These are phyloP conservation scores for Pseudomyrmex sp. DNA, from an alignment of 1,140 invertebrate species.

Conservation along the genomic window DNA sequence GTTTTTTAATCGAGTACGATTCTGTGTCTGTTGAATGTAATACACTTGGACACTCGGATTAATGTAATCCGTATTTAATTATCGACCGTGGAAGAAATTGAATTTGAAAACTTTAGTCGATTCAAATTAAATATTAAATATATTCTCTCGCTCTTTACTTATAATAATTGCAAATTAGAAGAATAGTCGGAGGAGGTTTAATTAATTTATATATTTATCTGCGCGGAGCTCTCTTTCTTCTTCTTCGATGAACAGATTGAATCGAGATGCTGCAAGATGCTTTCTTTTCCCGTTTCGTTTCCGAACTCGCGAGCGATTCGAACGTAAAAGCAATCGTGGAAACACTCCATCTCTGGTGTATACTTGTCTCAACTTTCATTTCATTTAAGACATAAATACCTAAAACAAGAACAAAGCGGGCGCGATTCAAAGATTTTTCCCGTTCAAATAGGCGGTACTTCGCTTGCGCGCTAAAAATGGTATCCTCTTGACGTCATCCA, in stretches of 20 bases:
- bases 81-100: background rate
- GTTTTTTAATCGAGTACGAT: conserved; percentile 8
- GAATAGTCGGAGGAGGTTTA: no score
- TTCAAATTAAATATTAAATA: conserved; percentile 16
- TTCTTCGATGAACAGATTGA: background rate
- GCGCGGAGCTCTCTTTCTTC: background rate
- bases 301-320: background rate
- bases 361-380: no score
- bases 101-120: conserved; percentile 12
- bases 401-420: background rate
- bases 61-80: background rate
- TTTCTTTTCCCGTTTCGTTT: background rate
- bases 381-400: background rate
- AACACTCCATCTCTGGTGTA: background rate
- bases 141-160: no score
- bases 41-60: background rate
- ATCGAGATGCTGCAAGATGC: background rate
- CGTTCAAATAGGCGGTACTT: background rate
- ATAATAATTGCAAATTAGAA: no score
- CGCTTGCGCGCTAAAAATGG: conserved; percentile 22
- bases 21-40: background rate
- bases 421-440: conserved; percentile 5
- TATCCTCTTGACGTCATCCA: conserved; percentile 32
- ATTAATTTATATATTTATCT: no score
- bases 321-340: background rate